Conservation (phyloP, 64 coral and sea anemone species). For the Orbicella faveolata region DNA sequence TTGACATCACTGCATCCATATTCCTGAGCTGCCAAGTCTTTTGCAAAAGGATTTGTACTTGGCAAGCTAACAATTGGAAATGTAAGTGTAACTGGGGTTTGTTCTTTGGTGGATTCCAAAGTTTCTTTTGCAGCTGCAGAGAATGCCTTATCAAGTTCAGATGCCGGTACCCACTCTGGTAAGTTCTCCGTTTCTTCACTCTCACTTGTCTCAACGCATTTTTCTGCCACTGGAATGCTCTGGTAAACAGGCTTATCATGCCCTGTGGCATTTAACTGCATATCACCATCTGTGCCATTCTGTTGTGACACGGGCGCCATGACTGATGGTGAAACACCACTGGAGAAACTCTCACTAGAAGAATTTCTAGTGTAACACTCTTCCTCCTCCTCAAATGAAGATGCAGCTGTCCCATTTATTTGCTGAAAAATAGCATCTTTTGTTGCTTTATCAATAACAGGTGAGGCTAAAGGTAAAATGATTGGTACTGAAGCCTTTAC, state of each 20-base stretch:
- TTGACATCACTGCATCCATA: not conserved
- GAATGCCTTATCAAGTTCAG: slow-evolving; percentile 43
- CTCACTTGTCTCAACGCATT: not conserved
- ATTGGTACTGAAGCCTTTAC: slow-evolving; percentile 8
- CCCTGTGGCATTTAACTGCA: not conserved
- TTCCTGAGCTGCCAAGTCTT: not conserved
- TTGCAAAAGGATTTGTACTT: slow-evolving; percentile 52
- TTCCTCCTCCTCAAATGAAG: not conserved
- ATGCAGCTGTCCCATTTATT: not conserved
- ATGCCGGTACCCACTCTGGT: slow-evolving; percentile 32
- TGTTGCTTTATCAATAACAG: slow-evolving; percentile 4
- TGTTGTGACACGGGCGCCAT: not conserved
- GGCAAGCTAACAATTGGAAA: slow-evolving; percentile 26
- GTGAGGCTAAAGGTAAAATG: slow-evolving; percentile 20
- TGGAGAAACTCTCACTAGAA: not conserved
- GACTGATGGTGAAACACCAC: not conserved
- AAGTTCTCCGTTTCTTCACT: not conserved
- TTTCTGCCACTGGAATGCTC: not conserved
- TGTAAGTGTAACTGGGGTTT: not conserved
- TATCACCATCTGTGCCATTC: not conserved
- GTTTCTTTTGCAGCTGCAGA: slow-evolving; percentile 4
- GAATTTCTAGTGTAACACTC: not conserved
- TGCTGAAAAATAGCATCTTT: slow-evolving; percentile 28
- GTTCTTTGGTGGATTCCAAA: not conserved
- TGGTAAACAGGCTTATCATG: not conserved